A percentile compares a stretch with the other conserved stretches of the same genome.
Conservation (phyloP, 2,797 vertebrate species). For the Melanotaenia nigrans region DNA sequence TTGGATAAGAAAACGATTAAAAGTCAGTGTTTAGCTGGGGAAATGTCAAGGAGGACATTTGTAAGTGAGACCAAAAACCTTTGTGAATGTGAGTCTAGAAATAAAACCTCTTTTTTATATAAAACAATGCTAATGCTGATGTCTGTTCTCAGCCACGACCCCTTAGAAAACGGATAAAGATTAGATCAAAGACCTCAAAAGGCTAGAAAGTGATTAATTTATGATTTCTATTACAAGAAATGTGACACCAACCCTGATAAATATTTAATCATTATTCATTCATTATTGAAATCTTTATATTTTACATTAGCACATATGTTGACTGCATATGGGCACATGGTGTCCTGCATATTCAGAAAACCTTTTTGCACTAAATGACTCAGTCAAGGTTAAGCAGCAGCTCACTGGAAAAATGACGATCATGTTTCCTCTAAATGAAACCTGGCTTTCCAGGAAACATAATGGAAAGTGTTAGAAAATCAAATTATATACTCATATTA, state of each 20-base stretch:
- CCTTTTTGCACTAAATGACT: constrained; percentile 2
- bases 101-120: constrained; percentile 4
- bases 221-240: constrained; percentile 1
- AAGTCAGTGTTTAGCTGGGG: background rate
- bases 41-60: background rate
- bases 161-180: background rate
- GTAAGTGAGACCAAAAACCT: constrained; percentile 1
- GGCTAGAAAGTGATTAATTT: background rate
- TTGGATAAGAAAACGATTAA: background rate
- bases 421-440: constrained; percentile 12
- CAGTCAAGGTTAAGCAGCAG: constrained; percentile 13
- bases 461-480: background rate
- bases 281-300: constrained; percentile 3
- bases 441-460: background rate
- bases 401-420: background rate
- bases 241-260: constrained; percentile 15
- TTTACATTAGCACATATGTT: constrained; percentile 4
- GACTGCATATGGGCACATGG: constrained; percentile 2
- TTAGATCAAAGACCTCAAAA: background rate
- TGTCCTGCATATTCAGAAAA: constrained; percentile 8
- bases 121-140: background rate
- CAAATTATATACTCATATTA: constrained; percentile 11
- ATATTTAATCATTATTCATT: constrained; percentile 16
- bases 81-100: background rate
- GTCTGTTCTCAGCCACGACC: background rate